Conservation (phyloP, 2,113 vertebrate species). For the Mellivora capensis region DNA sequence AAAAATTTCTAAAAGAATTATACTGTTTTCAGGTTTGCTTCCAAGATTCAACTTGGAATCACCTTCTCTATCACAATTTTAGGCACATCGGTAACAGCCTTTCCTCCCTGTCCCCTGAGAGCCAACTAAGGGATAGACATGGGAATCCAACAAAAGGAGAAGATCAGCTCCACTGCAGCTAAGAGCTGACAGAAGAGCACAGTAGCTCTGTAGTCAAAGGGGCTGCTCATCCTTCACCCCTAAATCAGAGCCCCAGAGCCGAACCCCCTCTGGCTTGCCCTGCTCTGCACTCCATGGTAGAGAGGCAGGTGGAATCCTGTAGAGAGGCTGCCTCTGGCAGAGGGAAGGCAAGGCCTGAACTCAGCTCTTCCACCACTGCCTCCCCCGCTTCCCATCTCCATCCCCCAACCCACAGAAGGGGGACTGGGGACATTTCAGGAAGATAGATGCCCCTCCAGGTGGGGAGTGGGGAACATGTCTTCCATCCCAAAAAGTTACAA, state of each 20-base stretch:
- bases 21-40: background rate
- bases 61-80: background rate
- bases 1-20: background rate
- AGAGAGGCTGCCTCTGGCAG: background rate
- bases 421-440: background rate
- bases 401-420: background rate
- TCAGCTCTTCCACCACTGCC: background rate
- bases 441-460: background rate
- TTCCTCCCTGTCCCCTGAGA: background rate
- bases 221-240: background rate
- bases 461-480: background rate
- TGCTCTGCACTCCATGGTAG: background rate
- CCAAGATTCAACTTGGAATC: background rate
- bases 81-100: background rate
- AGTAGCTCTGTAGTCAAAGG: background rate
- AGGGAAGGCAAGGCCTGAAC: background rate
- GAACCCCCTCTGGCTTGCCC: background rate
- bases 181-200: background rate
- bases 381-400: background rate
- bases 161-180: background rate
- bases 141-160: background rate
- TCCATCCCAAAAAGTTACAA: background rate
- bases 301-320: background rate
- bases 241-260: background rate
- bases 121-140: background rate